Base-by-base conservation (phyloP, 2,888 invertebrate genomes). In the Eupithecia abbreviata region DNA sequence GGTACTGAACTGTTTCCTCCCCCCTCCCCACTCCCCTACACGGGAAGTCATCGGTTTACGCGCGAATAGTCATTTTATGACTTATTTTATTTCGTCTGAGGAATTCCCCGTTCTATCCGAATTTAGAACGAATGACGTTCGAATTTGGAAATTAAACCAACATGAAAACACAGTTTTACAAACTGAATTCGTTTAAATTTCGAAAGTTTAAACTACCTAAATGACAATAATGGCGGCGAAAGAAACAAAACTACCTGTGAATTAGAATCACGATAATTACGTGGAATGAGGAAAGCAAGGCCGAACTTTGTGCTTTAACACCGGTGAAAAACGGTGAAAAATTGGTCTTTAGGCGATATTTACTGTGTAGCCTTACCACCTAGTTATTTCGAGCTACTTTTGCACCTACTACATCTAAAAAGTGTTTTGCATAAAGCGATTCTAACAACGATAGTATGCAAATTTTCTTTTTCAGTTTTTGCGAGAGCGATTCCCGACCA, bases 181-280 rank as follows among this genome's bases (percentile, higher is more conserved):
- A 62, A 75, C 71, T 68, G 30, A 67, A 67, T 73, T 58, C 49
- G 62, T 74, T 72, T 71, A 30, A 76, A 68, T 65, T 77, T 71
- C 15, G 30, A 72, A 79, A 71, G 67, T 71, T 45, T 47, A 51
- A 62, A 77, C 67, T 65, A 12, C 70, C 66, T 69, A 72, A 74
- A 77, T 42, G 66, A 68, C 72, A 71, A 71, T 73, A 77, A 74
- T 18, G 71, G 71, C 71, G 72, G 42, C 55, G 18, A 66, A 77
- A 73, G 55, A 71, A 79, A 74, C 66, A 73, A 70, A 77, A 76
- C 72, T 62, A 75, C 66, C 47, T 75, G 66, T 70, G 71, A 75
- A 71, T 75, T 67, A 43, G 89, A 92, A 92, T 92, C 92, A 91
- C 91, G 92, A 91, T 93, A 92, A 92, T 92, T 91, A 92, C 90